Evolutionary conservation across 2,888 invertebrate genomes (phyloP).

Genomic region (Thereva nobilitata): DNA sequence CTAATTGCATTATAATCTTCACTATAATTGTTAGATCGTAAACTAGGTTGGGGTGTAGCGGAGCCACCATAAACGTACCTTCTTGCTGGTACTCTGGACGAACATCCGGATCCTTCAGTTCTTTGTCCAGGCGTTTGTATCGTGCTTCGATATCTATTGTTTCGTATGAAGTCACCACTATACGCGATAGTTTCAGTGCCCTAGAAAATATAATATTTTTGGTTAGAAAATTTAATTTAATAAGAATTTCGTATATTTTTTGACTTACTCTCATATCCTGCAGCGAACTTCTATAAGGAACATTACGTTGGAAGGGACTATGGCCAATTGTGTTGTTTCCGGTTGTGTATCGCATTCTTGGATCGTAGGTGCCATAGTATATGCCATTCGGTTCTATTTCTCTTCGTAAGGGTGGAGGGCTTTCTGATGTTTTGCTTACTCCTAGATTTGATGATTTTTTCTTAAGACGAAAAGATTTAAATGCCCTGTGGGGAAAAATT

Average conservation of each 20-base stretch:
- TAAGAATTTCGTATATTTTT: slow-evolving; percentile 43
- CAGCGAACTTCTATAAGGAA: slow-evolving; percentile 51
- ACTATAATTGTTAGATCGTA: slow-evolving; percentile 55
- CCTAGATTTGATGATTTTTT: slow-evolving; percentile 58
- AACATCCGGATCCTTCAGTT: slow-evolving; percentile 39
- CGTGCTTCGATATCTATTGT: slow-evolving; percentile 53
- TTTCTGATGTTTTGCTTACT: slow-evolving; percentile 58
- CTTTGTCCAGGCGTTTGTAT: slow-evolving; percentile 48
- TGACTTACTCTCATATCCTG: slow-evolving; percentile 50
- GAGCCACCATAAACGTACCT: slow-evolving; percentile 65
- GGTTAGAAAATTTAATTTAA: neutral
- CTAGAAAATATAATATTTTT: slow-evolving; percentile 18
- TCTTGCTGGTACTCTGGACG: slow-evolving; percentile 44
- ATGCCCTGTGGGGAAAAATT: slow-evolving; percentile 48
- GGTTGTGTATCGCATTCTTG: slow-evolving; percentile 47
- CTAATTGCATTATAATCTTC: slow-evolving; percentile 55
- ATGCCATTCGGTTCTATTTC: slow-evolving; percentile 42
- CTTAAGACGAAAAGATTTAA: slow-evolving; percentile 54
- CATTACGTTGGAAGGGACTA: slow-evolving; percentile 48
- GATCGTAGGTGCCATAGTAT: slow-evolving; percentile 48
- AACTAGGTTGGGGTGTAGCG: slow-evolving; percentile 63
- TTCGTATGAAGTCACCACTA: slow-evolving; percentile 48
- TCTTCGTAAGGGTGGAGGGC: slow-evolving; percentile 53
- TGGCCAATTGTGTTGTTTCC: slow-evolving; percentile 43
- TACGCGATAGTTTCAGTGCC: slow-evolving; percentile 34